phyloP scores from a whole-genome alignment of 2,888 invertebrate species.

The Aphidoletes aphidimyza region DNA sequence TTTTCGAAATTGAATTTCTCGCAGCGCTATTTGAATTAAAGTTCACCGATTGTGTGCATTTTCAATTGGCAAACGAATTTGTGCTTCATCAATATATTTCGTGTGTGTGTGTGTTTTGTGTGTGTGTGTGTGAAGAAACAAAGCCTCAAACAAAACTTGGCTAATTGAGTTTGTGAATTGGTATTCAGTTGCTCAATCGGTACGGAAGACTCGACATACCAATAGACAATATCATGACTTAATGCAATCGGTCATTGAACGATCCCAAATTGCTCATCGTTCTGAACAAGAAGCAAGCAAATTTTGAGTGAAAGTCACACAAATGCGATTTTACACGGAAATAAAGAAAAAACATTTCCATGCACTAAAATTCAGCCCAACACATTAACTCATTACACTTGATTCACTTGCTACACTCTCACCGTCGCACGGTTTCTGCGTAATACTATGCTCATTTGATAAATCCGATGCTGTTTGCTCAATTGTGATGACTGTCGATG shows the following conservation, averaged over 20 bases:
- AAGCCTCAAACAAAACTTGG: background rate
- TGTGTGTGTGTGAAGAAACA: background rate
- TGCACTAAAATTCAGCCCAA: background rate
- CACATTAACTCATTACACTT: background rate
- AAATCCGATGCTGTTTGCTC: constrained; percentile 40
- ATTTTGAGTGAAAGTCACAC: too few relatives aligned
- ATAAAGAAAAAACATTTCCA: background rate
- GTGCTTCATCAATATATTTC: background rate
- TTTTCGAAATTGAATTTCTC: constrained; percentile 17
- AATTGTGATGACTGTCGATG: constrained; percentile 47
- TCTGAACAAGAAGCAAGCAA: too few relatives aligned
- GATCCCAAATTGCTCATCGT: too few relatives aligned
- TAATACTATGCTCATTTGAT: constrained; percentile 15
- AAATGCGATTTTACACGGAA: background rate
- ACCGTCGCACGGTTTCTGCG: background rate
- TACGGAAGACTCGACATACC: background rate
- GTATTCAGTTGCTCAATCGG: too few relatives aligned
- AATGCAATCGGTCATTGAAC: too few relatives aligned
- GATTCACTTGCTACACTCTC: constrained; percentile 43
- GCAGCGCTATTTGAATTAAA: background rate
- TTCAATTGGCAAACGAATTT: too few relatives aligned
- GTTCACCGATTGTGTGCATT: too few relatives aligned
- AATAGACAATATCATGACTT: too few relatives aligned
- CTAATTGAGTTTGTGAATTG: background rate
- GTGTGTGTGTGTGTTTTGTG: background rate